Evolutionary conservation across 2,113 vertebrate genomes (phyloP).

Genomic region (Oreochromis spilurus): DNA sequence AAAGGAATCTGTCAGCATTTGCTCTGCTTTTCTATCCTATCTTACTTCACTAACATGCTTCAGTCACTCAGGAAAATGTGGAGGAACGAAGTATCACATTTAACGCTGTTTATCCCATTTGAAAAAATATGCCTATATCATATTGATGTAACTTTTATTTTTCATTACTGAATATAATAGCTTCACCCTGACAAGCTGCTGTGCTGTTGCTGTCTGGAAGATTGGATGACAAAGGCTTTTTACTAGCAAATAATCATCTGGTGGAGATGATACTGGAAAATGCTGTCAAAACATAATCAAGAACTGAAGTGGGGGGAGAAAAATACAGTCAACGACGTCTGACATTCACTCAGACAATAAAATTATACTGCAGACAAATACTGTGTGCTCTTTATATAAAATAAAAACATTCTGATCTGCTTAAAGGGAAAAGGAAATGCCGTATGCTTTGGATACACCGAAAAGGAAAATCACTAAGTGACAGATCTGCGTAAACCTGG

Average conservation of each 20-base stretch:
- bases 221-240: conserved; percentile 39
- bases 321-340: not conserved
- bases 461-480: not conserved
- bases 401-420: not conserved
- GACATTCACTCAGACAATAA: not conserved
- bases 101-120: not conserved
- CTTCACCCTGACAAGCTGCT: not conserved
- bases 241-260: conserved; percentile 25
- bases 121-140: not conserved
- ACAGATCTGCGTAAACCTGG: not conserved
- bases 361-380: not conserved
- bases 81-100: not conserved
- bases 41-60: not conserved
- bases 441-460: not conserved
- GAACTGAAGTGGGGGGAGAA: not conserved
- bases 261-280: not conserved
- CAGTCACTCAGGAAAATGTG: not conserved
- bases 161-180: not conserved
- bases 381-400: not conserved
- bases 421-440: not conserved
- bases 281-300: not conserved
- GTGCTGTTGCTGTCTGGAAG: not conserved
- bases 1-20: not conserved
- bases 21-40: not conserved
- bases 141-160: not conserved